These are phyloP conservation scores for Tanaodytes sp. DNA, from an alignment of 2,888 invertebrate genomes.

Conservation along the genomic window DNA sequence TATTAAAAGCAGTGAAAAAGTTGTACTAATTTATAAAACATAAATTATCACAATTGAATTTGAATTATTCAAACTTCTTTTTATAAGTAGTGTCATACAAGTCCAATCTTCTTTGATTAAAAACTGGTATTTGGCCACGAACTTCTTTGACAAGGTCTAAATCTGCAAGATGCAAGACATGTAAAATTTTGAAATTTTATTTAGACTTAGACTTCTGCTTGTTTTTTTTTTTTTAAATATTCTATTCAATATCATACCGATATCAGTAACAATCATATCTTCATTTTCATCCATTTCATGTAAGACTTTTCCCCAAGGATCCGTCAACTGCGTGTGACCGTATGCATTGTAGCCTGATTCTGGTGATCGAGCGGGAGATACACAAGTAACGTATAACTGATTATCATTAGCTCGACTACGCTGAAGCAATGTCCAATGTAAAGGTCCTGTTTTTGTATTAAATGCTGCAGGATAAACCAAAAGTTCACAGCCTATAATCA, in stretches of 20 bases:
- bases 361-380: slow-evolving; percentile 86
- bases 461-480: slow-evolving; percentile 95
- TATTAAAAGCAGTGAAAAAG: too few relatives aligned
- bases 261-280: slow-evolving; percentile 81
- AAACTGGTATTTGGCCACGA: slow-evolving; percentile 87
- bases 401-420: slow-evolving; percentile 89
- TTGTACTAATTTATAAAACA: too few relatives aligned
- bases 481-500: slow-evolving; percentile 82
- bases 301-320: slow-evolving; percentile 88
- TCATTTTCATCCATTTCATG: slow-evolving; percentile 81
- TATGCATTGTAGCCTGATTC: slow-evolving; percentile 86
- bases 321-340: slow-evolving; percentile 88
- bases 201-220: too few relatives aligned
- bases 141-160: slow-evolving; percentile 82
- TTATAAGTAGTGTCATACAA: slow-evolving; percentile 68
- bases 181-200: slow-evolving; percentile 26
- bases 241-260: slow-evolving; percentile 78
- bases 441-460: slow-evolving; percentile 95
- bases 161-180: too few relatives aligned
- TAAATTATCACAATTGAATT: too few relatives aligned
- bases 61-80: too few relatives aligned
- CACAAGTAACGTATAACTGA: slow-evolving; percentile 89
- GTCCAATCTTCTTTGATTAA: slow-evolving; percentile 78
- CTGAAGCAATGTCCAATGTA: slow-evolving; percentile 92
- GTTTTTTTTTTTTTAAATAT: too few relatives aligned